These are phyloP conservation scores for Podocnemis expansa DNA, from an alignment of 2,113 vertebrate genomes.

Conservation along the genomic window DNA sequence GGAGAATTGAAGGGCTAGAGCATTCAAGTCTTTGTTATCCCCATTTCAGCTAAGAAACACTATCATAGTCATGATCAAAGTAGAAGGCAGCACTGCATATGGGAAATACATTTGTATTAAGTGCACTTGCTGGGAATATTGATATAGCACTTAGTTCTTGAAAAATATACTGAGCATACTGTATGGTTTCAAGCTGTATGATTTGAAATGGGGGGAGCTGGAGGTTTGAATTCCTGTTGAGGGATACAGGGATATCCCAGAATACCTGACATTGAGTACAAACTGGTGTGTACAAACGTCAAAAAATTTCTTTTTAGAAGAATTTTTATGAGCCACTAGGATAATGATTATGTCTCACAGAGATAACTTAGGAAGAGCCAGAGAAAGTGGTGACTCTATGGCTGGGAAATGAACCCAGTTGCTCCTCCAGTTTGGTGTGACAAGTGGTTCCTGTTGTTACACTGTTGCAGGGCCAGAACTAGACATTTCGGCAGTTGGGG, in stretches of 20 bases:
- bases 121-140: conserved; percentile 20
- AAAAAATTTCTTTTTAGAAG: not conserved
- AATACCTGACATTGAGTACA: not conserved
- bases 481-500: too few species aligned
- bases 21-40: accelerated
- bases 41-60: not conserved
- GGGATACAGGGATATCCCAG: not conserved
- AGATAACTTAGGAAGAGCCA: not conserved
- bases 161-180: not conserved
- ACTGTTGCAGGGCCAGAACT: too few species aligned
- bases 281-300: not conserved
- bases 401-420: not conserved
- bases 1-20: accelerated
- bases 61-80: not conserved
- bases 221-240: not conserved
- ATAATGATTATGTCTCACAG: not conserved
- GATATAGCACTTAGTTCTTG: not conserved
- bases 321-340: not conserved
- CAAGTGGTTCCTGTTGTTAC: accelerated
- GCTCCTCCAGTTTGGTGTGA: not conserved
- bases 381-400: not conserved
- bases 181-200: not conserved
- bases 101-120: not conserved
- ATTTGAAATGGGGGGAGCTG: not conserved
- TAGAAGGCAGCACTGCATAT: not conserved